phyloP scores from a whole-genome alignment of 2,113 vertebrate genomes.

The Columba livia region DNA sequence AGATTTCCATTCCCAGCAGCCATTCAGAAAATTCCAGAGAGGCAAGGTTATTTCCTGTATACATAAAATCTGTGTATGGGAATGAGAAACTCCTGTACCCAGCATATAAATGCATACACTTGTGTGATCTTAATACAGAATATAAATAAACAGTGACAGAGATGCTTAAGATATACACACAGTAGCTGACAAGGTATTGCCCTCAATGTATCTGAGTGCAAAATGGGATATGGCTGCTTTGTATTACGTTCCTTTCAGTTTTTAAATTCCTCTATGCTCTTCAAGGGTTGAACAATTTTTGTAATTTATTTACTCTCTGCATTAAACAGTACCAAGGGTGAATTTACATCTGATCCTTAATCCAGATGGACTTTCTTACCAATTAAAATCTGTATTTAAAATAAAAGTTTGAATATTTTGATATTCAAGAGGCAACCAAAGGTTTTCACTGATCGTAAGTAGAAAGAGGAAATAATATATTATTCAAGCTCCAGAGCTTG shows the following conservation, averaged over 20 bases:
- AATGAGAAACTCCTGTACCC: conserved; percentile 18
- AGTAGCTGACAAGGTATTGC: conserved; percentile 6
- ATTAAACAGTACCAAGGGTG: background rate
- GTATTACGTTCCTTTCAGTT: background rate
- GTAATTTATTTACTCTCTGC: conserved; percentile 1
- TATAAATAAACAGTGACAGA: conserved; percentile 47
- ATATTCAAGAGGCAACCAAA: conserved; percentile 40
- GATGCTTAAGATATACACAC: conserved; percentile 2
- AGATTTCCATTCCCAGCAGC: conserved; percentile 27
- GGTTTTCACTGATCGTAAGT: conserved; percentile 39
- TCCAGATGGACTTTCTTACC: conserved; percentile 21
- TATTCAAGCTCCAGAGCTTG: conserved; percentile 63
- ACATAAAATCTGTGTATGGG: background rate
- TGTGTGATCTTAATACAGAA: conserved; percentile 42
- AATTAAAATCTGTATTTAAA: conserved; percentile 45
- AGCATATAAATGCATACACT: conserved; percentile 18
- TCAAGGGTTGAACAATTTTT: background rate
- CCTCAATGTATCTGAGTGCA: background rate
- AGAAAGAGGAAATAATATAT: conserved; percentile 63
- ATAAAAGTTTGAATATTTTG: conserved; percentile 18
- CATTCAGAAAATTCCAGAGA: conserved; percentile 37
- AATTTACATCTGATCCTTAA: conserved; percentile 27
- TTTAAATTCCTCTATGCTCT: background rate
- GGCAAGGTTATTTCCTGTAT: conserved; percentile 29
- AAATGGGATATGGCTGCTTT: background rate